Evolutionary conservation across 2,113 vertebrate species (phyloP).

Genomic region (Gadus macrocephalus): DNA sequence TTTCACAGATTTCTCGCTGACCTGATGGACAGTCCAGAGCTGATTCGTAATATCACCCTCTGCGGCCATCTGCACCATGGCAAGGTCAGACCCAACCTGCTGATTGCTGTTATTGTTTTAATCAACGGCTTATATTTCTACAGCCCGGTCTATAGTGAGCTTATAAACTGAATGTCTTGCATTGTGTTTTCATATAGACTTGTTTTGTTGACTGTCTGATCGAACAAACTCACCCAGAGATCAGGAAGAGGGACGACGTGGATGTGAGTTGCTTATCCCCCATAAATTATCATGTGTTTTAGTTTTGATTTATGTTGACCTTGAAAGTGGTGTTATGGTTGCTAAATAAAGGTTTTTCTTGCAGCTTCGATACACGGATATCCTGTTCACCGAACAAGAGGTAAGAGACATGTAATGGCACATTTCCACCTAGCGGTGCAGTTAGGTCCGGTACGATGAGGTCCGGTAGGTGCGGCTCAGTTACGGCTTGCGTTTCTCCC

Average conservation of each 20-base stretch:
- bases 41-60: constrained; percentile 95
- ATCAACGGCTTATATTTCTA: not conserved
- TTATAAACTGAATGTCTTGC: constrained; percentile 11
- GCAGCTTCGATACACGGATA: constrained; percentile 97
- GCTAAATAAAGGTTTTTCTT: constrained; percentile 28
- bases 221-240: constrained; percentile 96
- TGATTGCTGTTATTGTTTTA: too few relatives aligned
- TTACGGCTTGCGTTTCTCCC: too few relatives aligned
- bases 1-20: constrained; percentile 88
- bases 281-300: too few relatives aligned
- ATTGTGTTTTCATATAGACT: constrained; percentile 71
- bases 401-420: constrained; percentile 64
- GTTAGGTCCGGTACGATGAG: too few relatives aligned
- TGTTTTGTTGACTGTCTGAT: constrained; percentile 98
- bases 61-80: constrained; percentile 97
- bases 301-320: too few relatives aligned
- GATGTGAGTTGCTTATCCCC: constrained; percentile 78
- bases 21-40: constrained; percentile 94
- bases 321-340: not conserved
- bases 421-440: not conserved
- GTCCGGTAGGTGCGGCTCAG: too few relatives aligned
- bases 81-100: constrained; percentile 73
- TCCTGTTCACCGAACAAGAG: constrained; percentile 98
- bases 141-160: not conserved
- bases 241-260: constrained; percentile 90